A percentile compares a stretch with the other conserved stretches of the same genome.
Conservation (phyloP, 1,140 invertebrate species). For the Rhyzopertha dominica region DNA sequence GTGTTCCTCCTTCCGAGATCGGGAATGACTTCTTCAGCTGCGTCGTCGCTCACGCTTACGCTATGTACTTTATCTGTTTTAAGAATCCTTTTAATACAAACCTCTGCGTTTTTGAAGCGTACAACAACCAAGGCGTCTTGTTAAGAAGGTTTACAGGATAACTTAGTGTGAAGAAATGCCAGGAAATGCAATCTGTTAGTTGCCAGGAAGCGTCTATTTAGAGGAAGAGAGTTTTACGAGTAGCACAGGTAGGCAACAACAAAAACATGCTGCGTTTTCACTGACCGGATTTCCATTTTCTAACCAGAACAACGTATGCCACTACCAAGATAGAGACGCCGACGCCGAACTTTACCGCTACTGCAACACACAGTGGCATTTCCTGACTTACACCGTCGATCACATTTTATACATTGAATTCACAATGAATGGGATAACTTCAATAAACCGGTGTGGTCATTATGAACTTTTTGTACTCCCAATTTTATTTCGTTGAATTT, state of each 20-base stretch:
- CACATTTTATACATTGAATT: background rate
- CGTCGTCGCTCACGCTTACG: no score
- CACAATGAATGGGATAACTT: no score
- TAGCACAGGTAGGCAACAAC: slow-evolving; percentile 7
- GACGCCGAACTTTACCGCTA: slow-evolving; percentile 71
- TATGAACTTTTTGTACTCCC: no score
- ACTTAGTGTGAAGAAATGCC: no score
- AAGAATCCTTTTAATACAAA: no score
- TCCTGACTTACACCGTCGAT: slow-evolving; percentile 33
- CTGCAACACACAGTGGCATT: slow-evolving; percentile 57
- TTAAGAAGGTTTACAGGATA: no score
- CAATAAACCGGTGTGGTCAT: no score
- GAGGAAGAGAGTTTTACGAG: slow-evolving; percentile 14
- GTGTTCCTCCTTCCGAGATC: slow-evolving; percentile 46
- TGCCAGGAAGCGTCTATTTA: slow-evolving; percentile 18
- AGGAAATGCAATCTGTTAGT: slow-evolving; percentile 40
- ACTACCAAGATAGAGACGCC: slow-evolving; percentile 69
- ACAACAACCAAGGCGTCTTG: no score
- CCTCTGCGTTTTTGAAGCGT: no score
- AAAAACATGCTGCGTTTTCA: slow-evolving; percentile 30
- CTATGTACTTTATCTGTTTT: no score
- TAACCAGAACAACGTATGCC: slow-evolving; percentile 65
- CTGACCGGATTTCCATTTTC: slow-evolving; percentile 46
- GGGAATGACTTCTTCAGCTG: slow-evolving; percentile 24
- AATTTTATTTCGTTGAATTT: no score